Percentiles rank a stretch among this genome's conserved stretches.
phyloP scores from a whole-genome alignment of 2,888 invertebrate genomes.

The Papilio protenor region DNA sequence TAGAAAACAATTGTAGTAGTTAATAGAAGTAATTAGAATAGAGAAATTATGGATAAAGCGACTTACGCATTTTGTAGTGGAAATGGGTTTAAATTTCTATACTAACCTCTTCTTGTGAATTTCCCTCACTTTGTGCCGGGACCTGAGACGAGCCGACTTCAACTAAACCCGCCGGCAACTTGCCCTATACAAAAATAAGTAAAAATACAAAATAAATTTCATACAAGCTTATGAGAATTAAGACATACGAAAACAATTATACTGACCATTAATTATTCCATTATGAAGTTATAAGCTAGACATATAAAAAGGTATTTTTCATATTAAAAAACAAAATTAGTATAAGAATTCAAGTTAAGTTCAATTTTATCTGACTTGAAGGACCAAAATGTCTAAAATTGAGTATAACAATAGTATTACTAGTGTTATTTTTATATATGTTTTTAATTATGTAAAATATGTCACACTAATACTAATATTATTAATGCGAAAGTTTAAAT shows the following conservation, averaged over 20 bases:
- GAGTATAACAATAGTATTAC: no score
- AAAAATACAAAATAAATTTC: not conserved
- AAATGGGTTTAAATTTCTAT: not conserved
- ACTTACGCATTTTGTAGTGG: not conserved
- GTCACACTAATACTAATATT: no score
- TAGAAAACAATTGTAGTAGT: no score
- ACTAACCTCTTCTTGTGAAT: conserved; percentile 74
- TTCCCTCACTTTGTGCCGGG: conserved; percentile 71
- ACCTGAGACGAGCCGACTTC: conserved; percentile 82
- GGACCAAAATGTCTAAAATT: not conserved
- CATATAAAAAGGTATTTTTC: not conserved
- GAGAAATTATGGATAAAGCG: not conserved
- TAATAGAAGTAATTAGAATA: no score
- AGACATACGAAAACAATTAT: not conserved
- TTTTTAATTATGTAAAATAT: not conserved
- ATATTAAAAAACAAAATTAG: not conserved
- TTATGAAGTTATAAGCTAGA: not conserved
- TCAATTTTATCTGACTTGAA: conserved; percentile 1
- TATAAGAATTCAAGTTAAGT: not conserved
- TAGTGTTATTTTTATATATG: not conserved
- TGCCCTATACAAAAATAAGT: conserved; percentile 79
- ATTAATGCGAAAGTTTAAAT: not conserved
- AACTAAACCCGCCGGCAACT: conserved; percentile 85
- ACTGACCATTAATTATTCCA: not conserved
- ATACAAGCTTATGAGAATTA: not conserved